phyloP scores from a whole-genome alignment of 2,888 invertebrate species.

The Scaptomyza parva region DNA sequence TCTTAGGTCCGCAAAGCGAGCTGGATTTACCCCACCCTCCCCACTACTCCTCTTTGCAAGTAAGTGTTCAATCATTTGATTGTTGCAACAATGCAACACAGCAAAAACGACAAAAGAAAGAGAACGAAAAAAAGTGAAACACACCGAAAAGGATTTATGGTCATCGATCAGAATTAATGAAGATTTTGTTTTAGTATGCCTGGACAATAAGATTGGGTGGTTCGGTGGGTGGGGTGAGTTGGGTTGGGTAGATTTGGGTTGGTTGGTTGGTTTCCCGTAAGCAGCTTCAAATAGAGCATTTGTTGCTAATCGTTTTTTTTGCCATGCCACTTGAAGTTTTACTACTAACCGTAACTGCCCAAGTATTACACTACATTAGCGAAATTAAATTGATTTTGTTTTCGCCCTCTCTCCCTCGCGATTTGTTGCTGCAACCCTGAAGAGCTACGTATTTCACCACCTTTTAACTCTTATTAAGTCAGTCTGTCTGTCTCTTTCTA shows the following conservation, averaged over 20 bases:
- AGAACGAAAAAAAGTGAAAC: slow-evolving; percentile 48
- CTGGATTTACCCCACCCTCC: slow-evolving; percentile 25
- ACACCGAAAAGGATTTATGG: slow-evolving; percentile 83
- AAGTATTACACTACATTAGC: slow-evolving; percentile 82
- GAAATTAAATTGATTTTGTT: slow-evolving; percentile 80
- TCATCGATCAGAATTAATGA: slow-evolving; percentile 86
- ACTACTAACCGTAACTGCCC: slow-evolving; percentile 52
- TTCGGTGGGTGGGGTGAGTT: background rate
- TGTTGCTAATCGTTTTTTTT: slow-evolving; percentile 71
- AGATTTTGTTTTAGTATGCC: slow-evolving; percentile 76
- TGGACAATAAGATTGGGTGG: slow-evolving; percentile 39
- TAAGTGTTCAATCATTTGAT: slow-evolving; percentile 81
- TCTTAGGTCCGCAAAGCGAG: slow-evolving; percentile 49
- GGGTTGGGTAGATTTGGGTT: too few relatives aligned
- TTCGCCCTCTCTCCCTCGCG: background rate
- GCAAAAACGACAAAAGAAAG: background rate
- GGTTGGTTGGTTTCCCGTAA: slow-evolving; percentile 27
- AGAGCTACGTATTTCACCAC: slow-evolving; percentile 57
- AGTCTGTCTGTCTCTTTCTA: background rate
- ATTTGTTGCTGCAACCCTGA: slow-evolving; percentile 21
- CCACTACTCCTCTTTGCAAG: slow-evolving; percentile 9
- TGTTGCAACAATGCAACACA: slow-evolving; percentile 71
- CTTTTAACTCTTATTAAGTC: slow-evolving; percentile 53
- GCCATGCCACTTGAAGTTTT: slow-evolving; percentile 50
- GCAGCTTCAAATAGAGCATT: slow-evolving; percentile 70